Base-by-base conservation (phyloP, 2,888 invertebrate genomes). In the Unio pictorum region DNA sequence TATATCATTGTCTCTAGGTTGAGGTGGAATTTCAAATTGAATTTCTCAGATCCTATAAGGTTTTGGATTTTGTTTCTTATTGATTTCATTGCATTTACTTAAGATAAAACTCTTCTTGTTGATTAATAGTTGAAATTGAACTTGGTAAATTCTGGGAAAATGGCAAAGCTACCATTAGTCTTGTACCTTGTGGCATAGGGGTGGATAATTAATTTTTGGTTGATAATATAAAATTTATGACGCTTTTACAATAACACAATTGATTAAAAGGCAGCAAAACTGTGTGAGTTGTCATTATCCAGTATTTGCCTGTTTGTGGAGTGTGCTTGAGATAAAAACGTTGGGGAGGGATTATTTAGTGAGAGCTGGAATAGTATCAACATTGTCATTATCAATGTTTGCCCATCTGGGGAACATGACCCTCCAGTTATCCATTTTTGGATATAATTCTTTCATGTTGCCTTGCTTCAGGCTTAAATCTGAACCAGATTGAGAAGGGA, bases 321-420 rank as follows among this genome's bases (percentile, higher is more conserved):
- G 73, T 71, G 70, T 71, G 68, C 45, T 58, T 11, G 26, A 62
- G 71, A 75, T 75, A 75, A 73, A 75, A 65, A 57, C 60, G 63
- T 72, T 68, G 54, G 26, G 55, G 55, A 6, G 23, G 68, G 45
- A 45, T 45, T 45, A 45, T 45, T 45, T 56, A 64, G 57, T 17
- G 17, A 64, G 57, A 64, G 30, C 56, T 20, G 57, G 57, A 55
- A 64, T 28, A 54, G 55, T 64, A 30, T 56, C 64, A 64, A 55
- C 64, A 64, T 55, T 56, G 56, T 64, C 64, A 28, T 58, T 74
- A 76, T 76, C 76, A 59, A 28, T 76, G 73, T 77, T 77, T 68
- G 73, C 74, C 71, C 76, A 77, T 77, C 76, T 77, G 76, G 68
- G 64, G 28, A 30, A 56, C 28, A 56, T 28, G 64, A 64, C 56